Evolutionary conservation across 1,140 invertebrate species (phyloP).

Genomic region (Drosophila tsacasi): DNA sequence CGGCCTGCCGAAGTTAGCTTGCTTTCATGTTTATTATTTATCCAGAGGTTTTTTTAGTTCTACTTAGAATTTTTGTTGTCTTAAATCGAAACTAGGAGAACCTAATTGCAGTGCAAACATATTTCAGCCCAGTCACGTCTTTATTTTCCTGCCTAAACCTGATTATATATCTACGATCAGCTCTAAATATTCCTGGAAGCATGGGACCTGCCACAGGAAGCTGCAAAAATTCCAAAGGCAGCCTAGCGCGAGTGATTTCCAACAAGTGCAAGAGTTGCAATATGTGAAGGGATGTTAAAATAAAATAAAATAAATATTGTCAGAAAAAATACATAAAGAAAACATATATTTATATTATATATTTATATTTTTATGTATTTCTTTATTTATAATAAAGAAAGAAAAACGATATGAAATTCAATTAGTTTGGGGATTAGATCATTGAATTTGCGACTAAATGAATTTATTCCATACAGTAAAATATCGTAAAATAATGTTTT

Average conservation of each 20-base stretch:
- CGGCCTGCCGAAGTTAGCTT: no score
- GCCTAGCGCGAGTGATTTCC: no score
- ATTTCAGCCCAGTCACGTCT: constrained; percentile 11
- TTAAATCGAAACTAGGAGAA: background rate
- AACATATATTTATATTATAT: no score
- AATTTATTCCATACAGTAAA: background rate
- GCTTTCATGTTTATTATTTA: background rate
- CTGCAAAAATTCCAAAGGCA: no score
- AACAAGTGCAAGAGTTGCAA: no score
- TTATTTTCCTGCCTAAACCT: constrained; percentile 16
- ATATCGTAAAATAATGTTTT: background rate
- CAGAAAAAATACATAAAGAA: background rate
- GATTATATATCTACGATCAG: constrained; percentile 19
- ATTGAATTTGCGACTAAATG: background rate
- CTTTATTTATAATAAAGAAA: background rate
- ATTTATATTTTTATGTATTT: no score
- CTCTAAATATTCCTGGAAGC: constrained; percentile 13
- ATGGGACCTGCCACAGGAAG: constrained; percentile 7
- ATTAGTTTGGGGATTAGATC: background rate
- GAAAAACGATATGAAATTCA: background rate
- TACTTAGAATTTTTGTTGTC: background rate
- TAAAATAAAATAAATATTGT: background rate
- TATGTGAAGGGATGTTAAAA: background rate
- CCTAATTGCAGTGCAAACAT: background rate
- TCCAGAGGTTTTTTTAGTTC: background rate